phyloP scores from a whole-genome alignment of 2,797 vertebrate species.

The Forpus xanthops region DNA sequence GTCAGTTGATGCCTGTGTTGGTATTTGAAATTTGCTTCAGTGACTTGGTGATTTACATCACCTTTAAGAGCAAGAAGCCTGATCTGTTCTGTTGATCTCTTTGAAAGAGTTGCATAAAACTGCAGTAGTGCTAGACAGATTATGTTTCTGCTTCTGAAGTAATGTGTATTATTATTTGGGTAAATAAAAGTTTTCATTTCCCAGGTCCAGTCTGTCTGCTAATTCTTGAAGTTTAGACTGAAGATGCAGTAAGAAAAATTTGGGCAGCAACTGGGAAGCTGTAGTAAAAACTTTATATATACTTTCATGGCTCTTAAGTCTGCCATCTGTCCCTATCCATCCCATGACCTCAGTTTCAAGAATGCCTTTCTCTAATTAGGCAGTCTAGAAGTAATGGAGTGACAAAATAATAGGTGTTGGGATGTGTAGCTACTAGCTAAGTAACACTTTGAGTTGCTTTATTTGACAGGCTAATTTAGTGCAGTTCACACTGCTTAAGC shows the following conservation, averaged over 20 bases:
- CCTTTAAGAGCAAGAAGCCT: background rate
- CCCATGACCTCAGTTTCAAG: background rate
- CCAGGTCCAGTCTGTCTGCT: slow-evolving; percentile 10
- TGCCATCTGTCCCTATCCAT: background rate
- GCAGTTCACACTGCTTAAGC: background rate
- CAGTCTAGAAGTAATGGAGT: background rate
- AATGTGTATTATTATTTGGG: background rate
- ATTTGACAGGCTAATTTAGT: background rate
- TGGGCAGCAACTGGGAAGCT: background rate
- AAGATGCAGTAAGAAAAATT: background rate
- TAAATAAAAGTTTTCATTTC: slow-evolving; percentile 47
- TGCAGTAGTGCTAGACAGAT: slow-evolving; percentile 15
- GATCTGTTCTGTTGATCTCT: background rate
- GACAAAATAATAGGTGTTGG: background rate
- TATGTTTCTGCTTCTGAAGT: background rate
- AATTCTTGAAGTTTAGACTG: slow-evolving; percentile 12
- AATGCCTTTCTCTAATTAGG: background rate
- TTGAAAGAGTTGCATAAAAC: background rate
- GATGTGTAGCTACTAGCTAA: background rate
- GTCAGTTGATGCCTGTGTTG: background rate
- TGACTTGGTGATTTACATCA: background rate
- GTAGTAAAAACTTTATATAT: background rate
- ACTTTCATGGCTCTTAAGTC: background rate
- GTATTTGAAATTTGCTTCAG: background rate
- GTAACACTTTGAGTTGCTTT: background rate